Percentiles rank a stretch among this genome's conserved stretches.
Conservation (phyloP, 37 sponge, comb jelly and placozoan genomes). For the Corticium candelabrum region DNA sequence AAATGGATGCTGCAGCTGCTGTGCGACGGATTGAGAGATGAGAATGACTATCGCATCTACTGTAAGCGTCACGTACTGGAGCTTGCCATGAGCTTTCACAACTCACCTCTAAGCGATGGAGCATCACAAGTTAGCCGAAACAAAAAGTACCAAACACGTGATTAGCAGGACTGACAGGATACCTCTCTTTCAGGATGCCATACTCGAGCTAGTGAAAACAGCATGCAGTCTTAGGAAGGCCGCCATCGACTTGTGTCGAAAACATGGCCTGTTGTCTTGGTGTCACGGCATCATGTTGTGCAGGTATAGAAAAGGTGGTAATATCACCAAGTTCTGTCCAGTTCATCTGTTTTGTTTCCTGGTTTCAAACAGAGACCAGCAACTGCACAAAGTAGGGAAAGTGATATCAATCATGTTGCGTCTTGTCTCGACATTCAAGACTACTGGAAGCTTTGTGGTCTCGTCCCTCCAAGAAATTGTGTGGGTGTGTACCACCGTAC, state of each 20-base stretch:
- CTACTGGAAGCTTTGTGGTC: too few species aligned
- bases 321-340: too few species aligned
- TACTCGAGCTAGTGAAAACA: neutral
- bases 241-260: neutral
- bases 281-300: neutral
- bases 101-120: neutral
- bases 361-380: too few species aligned
- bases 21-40: neutral
- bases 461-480: too few species aligned
- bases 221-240: neutral
- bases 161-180: too few species aligned
- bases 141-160: neutral
- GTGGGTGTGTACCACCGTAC: too few species aligned
- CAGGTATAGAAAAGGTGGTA: too few species aligned
- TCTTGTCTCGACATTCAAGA: too few species aligned
- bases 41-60: neutral
- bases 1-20: constrained; percentile 3
- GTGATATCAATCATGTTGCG: too few species aligned
- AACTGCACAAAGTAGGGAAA: too few species aligned
- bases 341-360: too few species aligned
- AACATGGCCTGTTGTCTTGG: neutral
- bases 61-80: neutral
- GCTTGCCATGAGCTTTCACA: neutral
- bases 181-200: neutral
- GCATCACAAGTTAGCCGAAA: neutral